Conservation (phyloP, 1,140 invertebrate genomes). For the Tigriopus japonicus region DNA sequence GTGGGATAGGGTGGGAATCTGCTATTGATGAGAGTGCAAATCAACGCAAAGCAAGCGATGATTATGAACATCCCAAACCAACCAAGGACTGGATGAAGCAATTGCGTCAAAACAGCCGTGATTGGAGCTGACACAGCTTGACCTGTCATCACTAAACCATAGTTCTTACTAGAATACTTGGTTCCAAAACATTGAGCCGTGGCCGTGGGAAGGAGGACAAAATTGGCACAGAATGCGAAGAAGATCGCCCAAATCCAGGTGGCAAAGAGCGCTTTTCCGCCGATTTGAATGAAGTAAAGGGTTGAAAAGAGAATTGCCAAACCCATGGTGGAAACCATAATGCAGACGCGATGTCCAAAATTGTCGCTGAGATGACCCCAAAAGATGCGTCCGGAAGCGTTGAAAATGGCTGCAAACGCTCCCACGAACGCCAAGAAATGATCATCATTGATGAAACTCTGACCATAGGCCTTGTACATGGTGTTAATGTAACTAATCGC, state of each 20-base stretch:
- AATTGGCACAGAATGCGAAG: slow-evolving; percentile 23
- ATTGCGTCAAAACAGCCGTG: slow-evolving; percentile 4
- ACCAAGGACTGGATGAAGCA: slow-evolving; percentile 2
- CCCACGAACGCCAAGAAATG: slow-evolving; percentile 29
- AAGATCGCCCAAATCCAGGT: slow-evolving; percentile 22
- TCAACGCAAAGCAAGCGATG: neutral
- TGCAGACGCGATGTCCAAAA: slow-evolving; percentile 12
- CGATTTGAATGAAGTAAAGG: neutral
- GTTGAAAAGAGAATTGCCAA: slow-evolving; percentile 4
- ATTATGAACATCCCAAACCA: slow-evolving; percentile 13
- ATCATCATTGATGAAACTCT: slow-evolving; percentile 30
- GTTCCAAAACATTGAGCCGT: slow-evolving; percentile 21
- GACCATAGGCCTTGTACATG: slow-evolving; percentile 32
- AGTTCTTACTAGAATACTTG: slow-evolving; percentile 15
- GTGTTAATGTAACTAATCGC: slow-evolving; percentile 24
- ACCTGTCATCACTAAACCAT: slow-evolving; percentile 12
- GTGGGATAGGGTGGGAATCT: neutral
- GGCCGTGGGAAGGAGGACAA: slow-evolving; percentile 22
- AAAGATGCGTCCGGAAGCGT: slow-evolving; percentile 23
- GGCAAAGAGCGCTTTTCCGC: slow-evolving; percentile 21
- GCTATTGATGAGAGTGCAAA: neutral
- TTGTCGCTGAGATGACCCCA: slow-evolving; percentile 15
- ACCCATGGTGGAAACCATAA: slow-evolving; percentile 6
- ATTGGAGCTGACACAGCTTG: neutral
- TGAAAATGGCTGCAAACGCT: slow-evolving; percentile 30